These are phyloP conservation scores for Metallyticus violacea DNA, from an alignment of 2,888 invertebrate genomes.

Conservation along the genomic window DNA sequence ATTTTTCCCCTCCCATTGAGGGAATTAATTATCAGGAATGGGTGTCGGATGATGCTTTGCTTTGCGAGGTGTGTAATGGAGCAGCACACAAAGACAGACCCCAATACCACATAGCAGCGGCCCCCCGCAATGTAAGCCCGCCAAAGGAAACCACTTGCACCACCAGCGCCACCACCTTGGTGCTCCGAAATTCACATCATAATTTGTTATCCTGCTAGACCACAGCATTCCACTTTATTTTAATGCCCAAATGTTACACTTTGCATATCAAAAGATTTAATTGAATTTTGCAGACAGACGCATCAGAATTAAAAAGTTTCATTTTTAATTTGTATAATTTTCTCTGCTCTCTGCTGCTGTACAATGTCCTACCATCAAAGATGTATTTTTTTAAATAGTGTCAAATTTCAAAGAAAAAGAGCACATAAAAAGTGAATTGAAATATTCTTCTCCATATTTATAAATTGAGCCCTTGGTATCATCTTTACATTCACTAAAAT, in stretches of 20 bases:
- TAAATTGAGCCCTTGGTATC: too few relatives aligned
- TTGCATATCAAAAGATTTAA: not conserved
- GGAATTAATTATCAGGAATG: not conserved
- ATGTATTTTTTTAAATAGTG: too few relatives aligned
- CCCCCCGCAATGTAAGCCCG: not conserved
- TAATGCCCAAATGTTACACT: not conserved
- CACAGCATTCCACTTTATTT: not conserved
- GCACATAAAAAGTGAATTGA: too few relatives aligned
- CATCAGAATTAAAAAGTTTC: too few relatives aligned
- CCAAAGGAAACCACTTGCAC: not conserved
- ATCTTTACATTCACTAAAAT: too few relatives aligned
- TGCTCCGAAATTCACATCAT: not conserved
- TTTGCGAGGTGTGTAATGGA: not conserved
- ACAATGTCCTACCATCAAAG: too few relatives aligned
- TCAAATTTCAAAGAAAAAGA: too few relatives aligned
- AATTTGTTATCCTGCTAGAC: not conserved
- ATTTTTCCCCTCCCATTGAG: too few relatives aligned
- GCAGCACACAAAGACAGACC: not conserved
- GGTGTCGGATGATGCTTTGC: not conserved
- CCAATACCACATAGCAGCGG: not conserved
- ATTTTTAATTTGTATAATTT: too few relatives aligned
- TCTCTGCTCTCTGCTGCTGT: too few relatives aligned
- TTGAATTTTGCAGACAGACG: too few relatives aligned
- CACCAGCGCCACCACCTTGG: not conserved
- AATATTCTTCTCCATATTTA: too few relatives aligned